Percentiles rank a stretch among this genome's conserved stretches.
These are phyloP conservation scores for Drosophila mimica DNA, from an alignment of 2,888 invertebrate species.

Conservation along the genomic window DNA sequence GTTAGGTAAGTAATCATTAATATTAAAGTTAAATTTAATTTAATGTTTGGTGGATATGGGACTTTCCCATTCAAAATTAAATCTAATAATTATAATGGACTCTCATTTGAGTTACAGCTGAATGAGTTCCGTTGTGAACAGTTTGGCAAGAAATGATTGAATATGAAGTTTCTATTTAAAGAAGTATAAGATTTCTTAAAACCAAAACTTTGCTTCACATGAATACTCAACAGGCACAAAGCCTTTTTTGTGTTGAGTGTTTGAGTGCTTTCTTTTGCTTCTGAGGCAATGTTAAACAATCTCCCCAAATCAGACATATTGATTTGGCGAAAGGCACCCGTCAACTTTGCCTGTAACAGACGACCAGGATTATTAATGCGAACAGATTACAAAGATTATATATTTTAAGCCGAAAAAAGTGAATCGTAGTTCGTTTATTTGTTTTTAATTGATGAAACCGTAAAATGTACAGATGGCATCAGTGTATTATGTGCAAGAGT, in stretches of 20 bases:
- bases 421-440: background rate
- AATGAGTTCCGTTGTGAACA: background rate
- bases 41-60: background rate
- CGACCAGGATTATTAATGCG: conserved; percentile 3
- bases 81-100: conserved; percentile 2
- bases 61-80: background rate
- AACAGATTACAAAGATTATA: background rate
- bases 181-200: background rate
- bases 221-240: conserved; percentile 5
- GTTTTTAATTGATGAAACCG: conserved; percentile 11
- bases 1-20: background rate
- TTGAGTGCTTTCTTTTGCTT: conserved; percentile 5
- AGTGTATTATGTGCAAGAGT: conserved; percentile 29
- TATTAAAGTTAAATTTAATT: background rate
- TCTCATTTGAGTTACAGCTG: conserved; percentile 9
- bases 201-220: conserved; percentile 2
- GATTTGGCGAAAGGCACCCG: conserved; percentile 25
- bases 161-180: background rate
- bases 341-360: conserved; percentile 6
- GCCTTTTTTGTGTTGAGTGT: background rate
- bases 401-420: background rate
- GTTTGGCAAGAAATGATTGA: background rate
- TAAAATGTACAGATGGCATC: conserved; percentile 7
- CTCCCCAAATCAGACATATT: conserved; percentile 13
- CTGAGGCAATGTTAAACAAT: conserved; percentile 5